These are phyloP conservation scores for Eustalomyia histrio DNA, from an alignment of 2,888 invertebrate genomes.

Conservation along the genomic window DNA sequence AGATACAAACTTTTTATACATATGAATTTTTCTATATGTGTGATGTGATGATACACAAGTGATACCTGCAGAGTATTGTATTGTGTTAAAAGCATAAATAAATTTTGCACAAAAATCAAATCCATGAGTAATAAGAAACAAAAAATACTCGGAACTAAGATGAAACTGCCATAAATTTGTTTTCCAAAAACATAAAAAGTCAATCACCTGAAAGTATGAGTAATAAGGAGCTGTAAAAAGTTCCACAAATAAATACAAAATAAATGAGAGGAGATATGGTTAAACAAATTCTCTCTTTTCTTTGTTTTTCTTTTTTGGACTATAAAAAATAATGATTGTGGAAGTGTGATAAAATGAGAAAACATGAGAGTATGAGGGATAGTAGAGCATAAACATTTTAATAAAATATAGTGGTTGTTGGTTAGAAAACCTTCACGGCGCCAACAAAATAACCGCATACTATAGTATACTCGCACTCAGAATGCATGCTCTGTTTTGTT, in stretches of 20 bases:
- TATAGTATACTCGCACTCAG: conserved; percentile 9
- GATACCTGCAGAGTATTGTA: too few species aligned
- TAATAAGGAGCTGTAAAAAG: conserved; percentile 18
- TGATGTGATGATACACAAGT: not conserved
- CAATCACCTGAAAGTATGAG: conserved; percentile 55
- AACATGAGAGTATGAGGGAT: not conserved
- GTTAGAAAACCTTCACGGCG: conserved; percentile 70
- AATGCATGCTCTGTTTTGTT: conserved; percentile 41
- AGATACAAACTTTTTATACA: conserved; percentile 17
- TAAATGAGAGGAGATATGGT: not conserved
- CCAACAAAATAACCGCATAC: conserved; percentile 69
- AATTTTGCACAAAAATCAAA: conserved; percentile 34
- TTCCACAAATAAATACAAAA: not conserved
- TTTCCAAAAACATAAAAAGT: conserved; percentile 30
- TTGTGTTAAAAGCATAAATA: conserved; percentile 50
- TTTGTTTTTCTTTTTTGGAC: too few species aligned
- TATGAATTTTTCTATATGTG: conserved; percentile 38
- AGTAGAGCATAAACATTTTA: conserved; percentile 5
- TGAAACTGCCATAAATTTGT: conserved; percentile 45
- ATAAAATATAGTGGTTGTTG: conserved; percentile 27
- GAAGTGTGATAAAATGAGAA: not conserved
- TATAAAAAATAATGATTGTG: not conserved
- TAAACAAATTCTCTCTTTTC: not conserved
- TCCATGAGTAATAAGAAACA: conserved; percentile 40
- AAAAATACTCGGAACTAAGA: not conserved